These are phyloP conservation scores for Crossocerus cetratus DNA, from an alignment of 2,888 invertebrate genomes.

Conservation along the genomic window DNA sequence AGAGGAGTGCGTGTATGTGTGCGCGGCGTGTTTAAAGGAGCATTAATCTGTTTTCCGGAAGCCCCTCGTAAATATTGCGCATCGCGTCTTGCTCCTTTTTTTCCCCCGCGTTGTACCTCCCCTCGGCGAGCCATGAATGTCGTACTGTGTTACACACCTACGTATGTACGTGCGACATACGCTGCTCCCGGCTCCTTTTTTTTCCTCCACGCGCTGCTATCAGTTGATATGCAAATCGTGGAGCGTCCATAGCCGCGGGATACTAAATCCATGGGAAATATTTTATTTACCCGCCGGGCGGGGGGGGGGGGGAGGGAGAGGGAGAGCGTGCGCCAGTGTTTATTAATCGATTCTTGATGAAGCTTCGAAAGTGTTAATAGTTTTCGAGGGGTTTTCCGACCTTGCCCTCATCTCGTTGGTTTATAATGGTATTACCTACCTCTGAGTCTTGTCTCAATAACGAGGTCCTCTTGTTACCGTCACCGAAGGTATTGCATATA, in stretches of 20 bases:
- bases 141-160: constrained; percentile 18
- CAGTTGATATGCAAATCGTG: constrained; percentile 51
- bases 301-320: constrained; percentile 16
- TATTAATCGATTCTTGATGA: constrained; percentile 50
- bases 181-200: constrained; percentile 3
- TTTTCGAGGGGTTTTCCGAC: constrained; percentile 16
- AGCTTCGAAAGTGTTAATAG: constrained; percentile 36
- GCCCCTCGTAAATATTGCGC: constrained; percentile 31
- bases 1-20: constrained; percentile 18
- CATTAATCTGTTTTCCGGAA: constrained; percentile 34
- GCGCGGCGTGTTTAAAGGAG: constrained; percentile 16
- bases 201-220: constrained; percentile 24
- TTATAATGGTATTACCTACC: too few species aligned
- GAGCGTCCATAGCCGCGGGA: constrained; percentile 30
- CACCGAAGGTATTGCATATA: too few species aligned
- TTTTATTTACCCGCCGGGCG: constrained; percentile 37
- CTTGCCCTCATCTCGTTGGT: too few species aligned
- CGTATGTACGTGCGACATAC: constrained; percentile 26
- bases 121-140: constrained; percentile 13
- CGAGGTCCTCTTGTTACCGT: too few species aligned
- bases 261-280: constrained; percentile 43
- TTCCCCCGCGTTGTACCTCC: background rate
- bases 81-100: constrained; percentile 1
- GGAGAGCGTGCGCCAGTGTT: constrained; percentile 18
- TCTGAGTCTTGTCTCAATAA: too few species aligned